These are phyloP conservation scores for Bhutanitis thaidina DNA, from an alignment of 2,888 invertebrate genomes.

Conservation along the genomic window DNA sequence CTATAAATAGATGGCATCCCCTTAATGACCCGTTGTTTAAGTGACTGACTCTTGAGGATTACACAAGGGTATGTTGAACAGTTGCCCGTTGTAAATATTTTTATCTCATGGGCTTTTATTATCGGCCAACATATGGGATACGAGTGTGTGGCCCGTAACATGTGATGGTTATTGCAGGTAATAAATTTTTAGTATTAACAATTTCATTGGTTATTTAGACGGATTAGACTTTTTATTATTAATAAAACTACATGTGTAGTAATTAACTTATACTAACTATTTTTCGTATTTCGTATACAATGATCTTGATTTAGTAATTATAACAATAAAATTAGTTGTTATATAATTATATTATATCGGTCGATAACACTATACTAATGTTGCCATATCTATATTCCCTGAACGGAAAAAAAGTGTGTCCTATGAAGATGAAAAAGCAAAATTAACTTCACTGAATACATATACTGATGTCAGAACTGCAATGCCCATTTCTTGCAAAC, in stretches of 20 bases:
- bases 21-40: slow-evolving; percentile 68
- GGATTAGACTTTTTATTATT: slow-evolving; percentile 1
- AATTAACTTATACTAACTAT: slow-evolving; percentile 1
- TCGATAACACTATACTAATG: too few relatives aligned
- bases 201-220: slow-evolving; percentile 10
- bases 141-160: slow-evolving; percentile 34
- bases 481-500: too few relatives aligned
- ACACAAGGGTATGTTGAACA: slow-evolving; percentile 31
- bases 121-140: slow-evolving; percentile 31
- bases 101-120: slow-evolving; percentile 38
- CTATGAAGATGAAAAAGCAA: too few relatives aligned
- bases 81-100: slow-evolving; percentile 44
- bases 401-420: too few relatives aligned
- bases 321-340: too few relatives aligned
- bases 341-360: too few relatives aligned
- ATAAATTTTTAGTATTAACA: slow-evolving; percentile 16
- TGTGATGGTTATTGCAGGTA: slow-evolving; percentile 23
- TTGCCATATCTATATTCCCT: too few relatives aligned
- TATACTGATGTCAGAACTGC: too few relatives aligned
- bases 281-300: too few relatives aligned
- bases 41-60: slow-evolving; percentile 36
- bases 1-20: slow-evolving; percentile 56
- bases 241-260: slow-evolving; percentile 12
- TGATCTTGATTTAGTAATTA: too few relatives aligned
- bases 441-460: too few relatives aligned